phyloP scores from a whole-genome alignment of 2,113 vertebrate species.

The Zootoca vivipara region DNA sequence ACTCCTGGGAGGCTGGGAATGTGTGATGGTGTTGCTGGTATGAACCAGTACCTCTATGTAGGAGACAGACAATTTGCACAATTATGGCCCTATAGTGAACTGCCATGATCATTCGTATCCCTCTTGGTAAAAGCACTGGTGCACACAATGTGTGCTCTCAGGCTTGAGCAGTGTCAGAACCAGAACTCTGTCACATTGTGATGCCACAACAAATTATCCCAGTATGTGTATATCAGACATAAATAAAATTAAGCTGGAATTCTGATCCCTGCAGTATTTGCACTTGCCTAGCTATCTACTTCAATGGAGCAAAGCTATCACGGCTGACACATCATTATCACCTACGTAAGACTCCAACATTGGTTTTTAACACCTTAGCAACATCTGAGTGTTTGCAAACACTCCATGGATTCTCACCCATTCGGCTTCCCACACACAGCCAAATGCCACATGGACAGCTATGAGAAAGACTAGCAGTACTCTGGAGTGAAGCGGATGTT shows the following conservation, averaged over 20 bases:
- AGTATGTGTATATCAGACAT: not conserved
- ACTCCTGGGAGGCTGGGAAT: not conserved
- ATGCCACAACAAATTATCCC: not conserved
- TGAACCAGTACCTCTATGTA: not conserved
- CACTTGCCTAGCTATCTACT: not conserved
- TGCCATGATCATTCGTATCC: not conserved
- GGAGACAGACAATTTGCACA: not conserved
- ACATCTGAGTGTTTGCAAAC: conserved; percentile 12
- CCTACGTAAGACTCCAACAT: not conserved
- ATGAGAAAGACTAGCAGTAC: not conserved
- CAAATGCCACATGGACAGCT: not conserved
- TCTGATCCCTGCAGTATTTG: conserved; percentile 4
- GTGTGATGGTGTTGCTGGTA: not conserved
- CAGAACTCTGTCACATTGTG: not conserved
- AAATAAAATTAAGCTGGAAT: not conserved
- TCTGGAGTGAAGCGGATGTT: not conserved
- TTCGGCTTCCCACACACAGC: not conserved
- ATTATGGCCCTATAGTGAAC: not conserved
- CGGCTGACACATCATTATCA: not conserved
- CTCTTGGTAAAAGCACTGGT: not conserved
- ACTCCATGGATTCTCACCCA: not conserved
- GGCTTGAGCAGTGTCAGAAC: not conserved
- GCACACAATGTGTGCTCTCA: not conserved
- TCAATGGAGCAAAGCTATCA: conserved; percentile 11
- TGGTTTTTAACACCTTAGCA: not conserved